phyloP scores from a whole-genome alignment of 2,888 invertebrate species.

The Xylophagus ater region DNA sequence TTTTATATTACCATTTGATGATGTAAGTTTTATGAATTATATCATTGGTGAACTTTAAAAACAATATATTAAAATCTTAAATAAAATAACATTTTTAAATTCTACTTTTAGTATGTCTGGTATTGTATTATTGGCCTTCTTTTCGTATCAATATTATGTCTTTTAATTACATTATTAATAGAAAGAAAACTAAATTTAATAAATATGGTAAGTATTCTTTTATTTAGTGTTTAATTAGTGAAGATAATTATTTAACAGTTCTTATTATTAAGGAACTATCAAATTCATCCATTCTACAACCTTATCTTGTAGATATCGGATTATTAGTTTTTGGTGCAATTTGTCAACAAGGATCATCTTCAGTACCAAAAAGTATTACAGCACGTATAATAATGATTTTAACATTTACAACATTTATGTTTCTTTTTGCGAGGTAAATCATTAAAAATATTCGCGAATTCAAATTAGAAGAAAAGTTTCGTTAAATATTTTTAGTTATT shows the following conservation, averaged over 20 bases:
- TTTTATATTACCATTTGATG: conserved; percentile 55
- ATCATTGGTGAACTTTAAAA: background rate
- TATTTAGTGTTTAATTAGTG: background rate
- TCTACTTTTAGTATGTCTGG: conserved; percentile 20
- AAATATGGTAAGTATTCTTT: background rate
- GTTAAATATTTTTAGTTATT: conserved; percentile 46
- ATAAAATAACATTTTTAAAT: background rate
- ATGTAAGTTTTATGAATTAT: conserved; percentile 39
- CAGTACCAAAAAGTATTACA: conserved; percentile 19
- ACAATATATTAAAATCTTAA: background rate
- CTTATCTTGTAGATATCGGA: conserved; percentile 39
- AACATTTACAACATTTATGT: conserved; percentile 52
- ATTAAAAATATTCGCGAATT: too few relatives aligned
- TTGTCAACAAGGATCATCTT: conserved; percentile 48
- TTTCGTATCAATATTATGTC: conserved; percentile 22
- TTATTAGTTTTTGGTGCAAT: conserved; percentile 49
- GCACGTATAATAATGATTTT: conserved; percentile 53
- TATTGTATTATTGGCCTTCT: conserved; percentile 20
- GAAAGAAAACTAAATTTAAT: conserved; percentile 34
- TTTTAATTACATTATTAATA: conserved; percentile 37
- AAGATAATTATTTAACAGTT: background rate
- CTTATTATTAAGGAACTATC: background rate
- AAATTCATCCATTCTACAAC: background rate
- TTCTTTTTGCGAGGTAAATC: conserved; percentile 49
- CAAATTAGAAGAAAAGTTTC: too few relatives aligned